Evolutionary conservation across 2,888 invertebrate genomes (phyloP).

Genomic region (Cybosia mesomella): DNA sequence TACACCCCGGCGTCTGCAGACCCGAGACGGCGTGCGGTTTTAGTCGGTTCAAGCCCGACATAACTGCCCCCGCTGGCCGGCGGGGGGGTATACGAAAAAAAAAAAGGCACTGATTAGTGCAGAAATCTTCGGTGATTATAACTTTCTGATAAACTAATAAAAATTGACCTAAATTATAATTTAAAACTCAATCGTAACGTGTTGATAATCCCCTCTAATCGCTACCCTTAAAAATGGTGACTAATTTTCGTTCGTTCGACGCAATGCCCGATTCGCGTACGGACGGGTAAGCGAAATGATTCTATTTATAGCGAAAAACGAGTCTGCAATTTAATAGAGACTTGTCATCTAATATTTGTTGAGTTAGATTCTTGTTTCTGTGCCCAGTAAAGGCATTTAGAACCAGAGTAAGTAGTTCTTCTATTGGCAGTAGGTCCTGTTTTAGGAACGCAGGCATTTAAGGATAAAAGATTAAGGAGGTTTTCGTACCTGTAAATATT

Average conservation of each 20-base stretch:
- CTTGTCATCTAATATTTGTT: not conserved
- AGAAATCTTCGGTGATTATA: no score
- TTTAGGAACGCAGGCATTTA: not conserved
- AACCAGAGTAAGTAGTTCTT: not conserved
- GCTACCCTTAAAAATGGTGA: conserved; percentile 36
- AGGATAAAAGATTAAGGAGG: no score
- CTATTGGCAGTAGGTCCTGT: no score
- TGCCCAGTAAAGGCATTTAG: no score
- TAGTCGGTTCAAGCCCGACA: no score
- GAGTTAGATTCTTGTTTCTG: not conserved
- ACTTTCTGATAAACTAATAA: not conserved
- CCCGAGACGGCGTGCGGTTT: no score
- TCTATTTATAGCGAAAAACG: conserved; percentile 57
- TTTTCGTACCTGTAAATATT: no score
- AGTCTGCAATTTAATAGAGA: conserved; percentile 21
- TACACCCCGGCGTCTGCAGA: no score
- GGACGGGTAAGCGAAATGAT: conserved; percentile 56
- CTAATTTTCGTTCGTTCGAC: conserved; percentile 46
- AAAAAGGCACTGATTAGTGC: no score
- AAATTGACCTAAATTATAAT: not conserved
- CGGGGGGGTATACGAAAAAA: no score
- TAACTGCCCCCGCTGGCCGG: no score
- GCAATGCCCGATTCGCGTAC: conserved; percentile 24
- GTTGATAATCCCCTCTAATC: conserved; percentile 40
- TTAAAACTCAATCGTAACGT: conserved; percentile 25